Evolutionary conservation across 37 sponge, comb jelly and placozoan genomes (phyloP), one percentile per base, ranked within the genome.

Genomic region (Chondrilla cf. caribensis): DNA sequence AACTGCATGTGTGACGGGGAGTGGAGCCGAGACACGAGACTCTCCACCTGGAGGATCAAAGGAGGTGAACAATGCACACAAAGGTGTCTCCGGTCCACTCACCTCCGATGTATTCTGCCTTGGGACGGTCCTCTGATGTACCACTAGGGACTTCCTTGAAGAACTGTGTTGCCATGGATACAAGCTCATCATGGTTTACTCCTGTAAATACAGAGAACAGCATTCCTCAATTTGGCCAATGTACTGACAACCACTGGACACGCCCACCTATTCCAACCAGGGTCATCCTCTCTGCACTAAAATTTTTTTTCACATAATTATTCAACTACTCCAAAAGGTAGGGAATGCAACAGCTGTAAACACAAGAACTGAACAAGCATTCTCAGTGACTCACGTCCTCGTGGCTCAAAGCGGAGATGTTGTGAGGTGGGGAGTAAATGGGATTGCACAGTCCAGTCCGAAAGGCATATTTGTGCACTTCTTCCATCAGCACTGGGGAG

Each of bases 221-320:
- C 17, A 17, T 19, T 17, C 57, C 17, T 19, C 17, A 17, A 19
- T 55, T 55, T 19, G 57, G 17, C 65, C 38, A 0, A 70, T 35
- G 40, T n/a, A 38, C 65, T 47, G 51, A 55, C 38, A 2, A 38
- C 15, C n/a, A 11, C 21, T 15, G 19, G 15, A 7, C 35, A 25
- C 43, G 62, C 89, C 80, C 58, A 92, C 92, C 92, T 22, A 92
- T 68, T 72, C 92, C 92, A 26, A 92, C 92, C 24, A 92, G 59
- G 21, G 80, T 82, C 54, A 71, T 88, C 31, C 77, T 79, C 24
- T 79, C 79, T 9, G 57, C 79, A 21, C 22, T 38, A 76, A 83
- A 92, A 79, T 70, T 78, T 14, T 88, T 83, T 1, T 86, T 78
- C 47, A 81, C 79, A 76, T 79, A 88, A 0, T 83, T 38, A 55